Conservation (phyloP, 2,113 vertebrate species). For the Tragelaphus scriptus region DNA sequence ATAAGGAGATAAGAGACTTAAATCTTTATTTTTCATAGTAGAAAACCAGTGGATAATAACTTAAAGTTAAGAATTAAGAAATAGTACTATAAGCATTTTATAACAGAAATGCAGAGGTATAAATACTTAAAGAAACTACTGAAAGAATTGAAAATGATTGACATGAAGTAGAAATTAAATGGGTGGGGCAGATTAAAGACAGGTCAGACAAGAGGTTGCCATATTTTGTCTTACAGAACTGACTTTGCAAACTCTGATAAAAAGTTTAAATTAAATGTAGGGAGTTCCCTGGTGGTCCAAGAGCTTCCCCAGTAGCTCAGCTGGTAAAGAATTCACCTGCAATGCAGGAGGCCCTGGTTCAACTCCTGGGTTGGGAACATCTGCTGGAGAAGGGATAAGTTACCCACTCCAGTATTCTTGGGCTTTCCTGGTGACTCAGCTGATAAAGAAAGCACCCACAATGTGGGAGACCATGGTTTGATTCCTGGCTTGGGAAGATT, state of each 20-base stretch:
- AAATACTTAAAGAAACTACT: neutral
- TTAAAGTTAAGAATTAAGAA: neutral
- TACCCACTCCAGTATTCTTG: neutral
- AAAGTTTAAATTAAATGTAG: neutral
- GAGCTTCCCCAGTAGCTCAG: fast-evolving
- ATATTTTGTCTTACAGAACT: neutral
- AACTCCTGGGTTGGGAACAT: neutral
- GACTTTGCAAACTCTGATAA: neutral
- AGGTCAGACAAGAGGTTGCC: neutral
- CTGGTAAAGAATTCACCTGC: neutral
- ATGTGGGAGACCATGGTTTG: neutral
- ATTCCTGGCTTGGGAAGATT: neutral
- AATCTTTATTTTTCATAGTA: neutral
- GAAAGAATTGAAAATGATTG: neutral
- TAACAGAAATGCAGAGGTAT: neutral
- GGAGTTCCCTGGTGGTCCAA: neutral
- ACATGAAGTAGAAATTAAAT: neutral
- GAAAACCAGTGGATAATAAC: neutral
- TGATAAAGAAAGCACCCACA: neutral
- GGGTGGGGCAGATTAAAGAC: neutral
- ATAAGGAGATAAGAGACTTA: neutral
- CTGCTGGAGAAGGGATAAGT: neutral
- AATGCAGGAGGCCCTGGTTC: neutral
- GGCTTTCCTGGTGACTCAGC: neutral
- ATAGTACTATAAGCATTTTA: neutral